Percentiles rank a stretch among this genome's conserved stretches.
Evolutionary conservation across 2,797 vertebrate species (phyloP).

Genomic region (Siniperca undulata): DNA sequence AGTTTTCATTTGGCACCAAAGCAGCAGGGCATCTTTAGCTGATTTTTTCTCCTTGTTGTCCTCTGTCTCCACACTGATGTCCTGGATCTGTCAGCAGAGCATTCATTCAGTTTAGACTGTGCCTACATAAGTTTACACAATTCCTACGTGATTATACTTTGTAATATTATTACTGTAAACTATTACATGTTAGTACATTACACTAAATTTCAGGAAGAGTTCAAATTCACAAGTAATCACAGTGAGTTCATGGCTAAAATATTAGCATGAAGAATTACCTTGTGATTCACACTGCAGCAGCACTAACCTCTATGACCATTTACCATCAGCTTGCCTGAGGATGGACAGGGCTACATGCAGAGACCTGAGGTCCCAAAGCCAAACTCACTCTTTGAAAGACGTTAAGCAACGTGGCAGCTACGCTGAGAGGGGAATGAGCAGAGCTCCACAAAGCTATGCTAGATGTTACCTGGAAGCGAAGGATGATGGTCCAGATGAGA

Average conservation of each 20-base stretch:
- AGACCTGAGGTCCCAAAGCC: slow-evolving; percentile 43
- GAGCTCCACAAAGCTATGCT: background rate
- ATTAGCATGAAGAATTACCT: background rate
- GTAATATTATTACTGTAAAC: background rate
- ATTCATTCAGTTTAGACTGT: slow-evolving; percentile 18
- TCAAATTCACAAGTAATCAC: background rate
- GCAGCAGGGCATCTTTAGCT: slow-evolving; percentile 94
- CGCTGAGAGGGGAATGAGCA: background rate
- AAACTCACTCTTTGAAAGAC: slow-evolving; percentile 4
- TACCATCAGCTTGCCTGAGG: slow-evolving; percentile 19
- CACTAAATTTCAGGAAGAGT: background rate
- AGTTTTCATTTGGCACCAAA: slow-evolving; percentile 98
- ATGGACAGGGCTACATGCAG: slow-evolving; percentile 31
- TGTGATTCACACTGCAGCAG: slow-evolving; percentile 1
- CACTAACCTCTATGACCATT: slow-evolving; percentile 21
- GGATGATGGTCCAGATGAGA: slow-evolving; percentile 96
- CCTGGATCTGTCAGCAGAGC: slow-evolving; percentile 90
- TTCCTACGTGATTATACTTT: background rate
- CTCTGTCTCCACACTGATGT: slow-evolving; percentile 96
- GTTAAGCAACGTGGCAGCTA: slow-evolving; percentile 25
- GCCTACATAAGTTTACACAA: slow-evolving; percentile 18
- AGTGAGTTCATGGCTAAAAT: background rate
- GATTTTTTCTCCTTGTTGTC: slow-evolving; percentile 97
- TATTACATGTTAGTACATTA: background rate
- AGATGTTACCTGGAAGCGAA: slow-evolving; percentile 91